Conservation (phyloP, 2,113 vertebrate species). For the Nothobranchius furzeri region DNA sequence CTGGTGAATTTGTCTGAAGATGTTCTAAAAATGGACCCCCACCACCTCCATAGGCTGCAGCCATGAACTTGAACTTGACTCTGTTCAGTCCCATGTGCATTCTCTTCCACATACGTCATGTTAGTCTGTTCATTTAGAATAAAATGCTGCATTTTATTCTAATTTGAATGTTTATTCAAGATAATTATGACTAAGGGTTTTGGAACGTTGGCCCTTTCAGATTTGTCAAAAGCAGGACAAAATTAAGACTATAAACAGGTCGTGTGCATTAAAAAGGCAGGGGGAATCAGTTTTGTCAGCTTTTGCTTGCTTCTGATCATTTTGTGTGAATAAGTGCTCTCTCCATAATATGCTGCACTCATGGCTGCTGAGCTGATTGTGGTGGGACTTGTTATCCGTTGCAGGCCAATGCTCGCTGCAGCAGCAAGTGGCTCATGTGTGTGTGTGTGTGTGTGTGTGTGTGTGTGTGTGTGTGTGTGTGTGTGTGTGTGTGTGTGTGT, state of each 20-base stretch:
- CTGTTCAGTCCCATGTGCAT: neutral
- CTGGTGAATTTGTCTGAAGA: constrained; percentile 15
- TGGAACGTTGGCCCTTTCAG: constrained; percentile 1
- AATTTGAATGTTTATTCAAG: too few relatives aligned
- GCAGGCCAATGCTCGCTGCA: constrained; percentile 30
- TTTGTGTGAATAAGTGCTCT: constrained; percentile 1
- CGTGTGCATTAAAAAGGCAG: too few relatives aligned
- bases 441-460: too few relatives aligned
- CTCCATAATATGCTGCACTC: constrained; percentile 4
- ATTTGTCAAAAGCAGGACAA: neutral
- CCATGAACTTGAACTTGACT: constrained; percentile 65
- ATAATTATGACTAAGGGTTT: neutral
- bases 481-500: too few relatives aligned
- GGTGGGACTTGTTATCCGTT: constrained; percentile 34
- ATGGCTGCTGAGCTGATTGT: constrained; percentile 15
- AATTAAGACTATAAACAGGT: neutral
- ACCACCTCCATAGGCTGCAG: constrained; percentile 18
- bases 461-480: too few relatives aligned
- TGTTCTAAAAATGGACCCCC: neutral
- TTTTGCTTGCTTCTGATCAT: neutral
- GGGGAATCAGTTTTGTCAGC: too few relatives aligned
- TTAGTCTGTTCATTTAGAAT: too few relatives aligned
- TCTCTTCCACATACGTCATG: too few relatives aligned
- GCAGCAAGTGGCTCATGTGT: constrained; percentile 37
- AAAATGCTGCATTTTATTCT: too few relatives aligned